Evolutionary conservation across 2,888 invertebrate species (phyloP).

Genomic region (Heterodera filipjevi): DNA sequence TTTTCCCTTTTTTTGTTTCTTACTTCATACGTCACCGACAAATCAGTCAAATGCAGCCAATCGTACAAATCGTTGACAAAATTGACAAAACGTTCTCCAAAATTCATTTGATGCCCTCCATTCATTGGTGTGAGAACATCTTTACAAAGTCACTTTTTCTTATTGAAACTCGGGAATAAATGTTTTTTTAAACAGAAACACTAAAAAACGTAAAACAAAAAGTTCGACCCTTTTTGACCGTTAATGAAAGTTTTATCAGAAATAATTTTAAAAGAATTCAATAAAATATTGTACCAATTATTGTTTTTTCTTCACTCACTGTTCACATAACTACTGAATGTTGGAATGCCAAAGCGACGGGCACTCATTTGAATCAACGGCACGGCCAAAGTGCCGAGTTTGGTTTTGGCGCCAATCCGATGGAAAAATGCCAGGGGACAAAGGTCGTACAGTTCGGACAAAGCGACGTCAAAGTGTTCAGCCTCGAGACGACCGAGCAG

Average conservation of each 20-base stretch:
- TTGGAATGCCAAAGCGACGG: constrained; percentile 16
- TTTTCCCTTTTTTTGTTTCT: background rate
- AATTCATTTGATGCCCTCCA: background rate
- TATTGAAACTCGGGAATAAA: no score
- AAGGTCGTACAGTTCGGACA: constrained; percentile 26
- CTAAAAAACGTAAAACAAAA: no score
- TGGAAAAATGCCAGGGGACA: constrained; percentile 19
- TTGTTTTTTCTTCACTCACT: background rate
- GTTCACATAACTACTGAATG: constrained; percentile 14
- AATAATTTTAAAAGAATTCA: background rate
- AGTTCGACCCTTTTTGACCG: no score
- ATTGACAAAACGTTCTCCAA: background rate
- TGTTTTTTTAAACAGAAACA: no score
- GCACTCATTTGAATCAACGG: constrained; percentile 18
- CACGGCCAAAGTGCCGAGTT: constrained; percentile 17
- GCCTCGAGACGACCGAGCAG: constrained; percentile 12
- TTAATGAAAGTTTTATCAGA: no score
- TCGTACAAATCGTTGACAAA: constrained; percentile 24
- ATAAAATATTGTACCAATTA: background rate
- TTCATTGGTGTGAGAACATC: background rate
- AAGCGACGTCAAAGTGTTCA: constrained; percentile 31
- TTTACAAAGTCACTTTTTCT: background rate
- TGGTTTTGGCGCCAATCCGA: constrained; percentile 15
- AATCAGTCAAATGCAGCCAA: background rate
- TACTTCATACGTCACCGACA: background rate